Percentiles rank a stretch among this genome's conserved stretches.
Conservation (phyloP, 2,113 vertebrate species). For the Alexandromys fortis region DNA sequence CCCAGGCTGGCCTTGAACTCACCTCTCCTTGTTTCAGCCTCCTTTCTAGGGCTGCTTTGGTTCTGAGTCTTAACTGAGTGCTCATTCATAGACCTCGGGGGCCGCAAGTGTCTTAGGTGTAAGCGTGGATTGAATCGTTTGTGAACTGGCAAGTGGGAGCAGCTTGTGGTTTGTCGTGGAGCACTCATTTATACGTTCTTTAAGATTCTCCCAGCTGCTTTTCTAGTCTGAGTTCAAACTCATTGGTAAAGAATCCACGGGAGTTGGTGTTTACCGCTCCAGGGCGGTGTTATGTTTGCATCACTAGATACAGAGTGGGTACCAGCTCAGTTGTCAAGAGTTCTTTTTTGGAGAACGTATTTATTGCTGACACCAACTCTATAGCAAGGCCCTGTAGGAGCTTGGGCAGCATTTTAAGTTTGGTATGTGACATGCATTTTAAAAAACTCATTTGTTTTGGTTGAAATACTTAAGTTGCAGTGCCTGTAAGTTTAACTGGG, state of each 20-base stretch:
- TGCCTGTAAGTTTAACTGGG: neutral
- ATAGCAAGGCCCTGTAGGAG: neutral
- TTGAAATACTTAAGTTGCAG: constrained; percentile 51
- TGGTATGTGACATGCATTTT: constrained; percentile 31
- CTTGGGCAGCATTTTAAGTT: constrained; percentile 49
- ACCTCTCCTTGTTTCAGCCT: neutral
- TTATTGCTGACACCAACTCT: constrained; percentile 37
- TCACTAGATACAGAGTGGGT: neutral
- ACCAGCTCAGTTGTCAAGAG: too few relatives aligned
- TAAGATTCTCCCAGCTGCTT: constrained; percentile 37
- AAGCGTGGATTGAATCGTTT: constrained; percentile 12
- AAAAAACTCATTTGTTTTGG: neutral
- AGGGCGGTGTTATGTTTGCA: neutral
- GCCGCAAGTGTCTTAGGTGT: neutral
- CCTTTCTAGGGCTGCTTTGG: neutral
- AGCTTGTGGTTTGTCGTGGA: constrained; percentile 51
- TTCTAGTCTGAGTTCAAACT: neutral
- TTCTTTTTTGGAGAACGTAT: neutral
- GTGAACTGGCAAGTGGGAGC: constrained; percentile 30
- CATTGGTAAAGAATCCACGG: neutral
- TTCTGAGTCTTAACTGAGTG: constrained; percentile 11
- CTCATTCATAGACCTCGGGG: neutral
- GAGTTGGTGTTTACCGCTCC: neutral
- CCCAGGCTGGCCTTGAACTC: neutral
- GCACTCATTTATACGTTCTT: constrained; percentile 32